These are phyloP conservation scores for Mactra quadrangularis DNA, from an alignment of 1,140 invertebrate genomes.

Conservation along the genomic window DNA sequence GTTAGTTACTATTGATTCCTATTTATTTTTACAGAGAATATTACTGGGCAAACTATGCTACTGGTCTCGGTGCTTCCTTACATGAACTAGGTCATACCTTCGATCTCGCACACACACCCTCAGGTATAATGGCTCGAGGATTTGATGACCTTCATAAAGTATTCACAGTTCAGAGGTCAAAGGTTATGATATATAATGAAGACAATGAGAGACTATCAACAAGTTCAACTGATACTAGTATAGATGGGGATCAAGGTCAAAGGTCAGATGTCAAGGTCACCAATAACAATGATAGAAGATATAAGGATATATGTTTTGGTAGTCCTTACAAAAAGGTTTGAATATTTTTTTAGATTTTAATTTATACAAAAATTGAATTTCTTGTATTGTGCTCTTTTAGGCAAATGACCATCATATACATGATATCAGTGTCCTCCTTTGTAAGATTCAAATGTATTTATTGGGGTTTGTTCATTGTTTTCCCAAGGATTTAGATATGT, in stretches of 20 bases:
- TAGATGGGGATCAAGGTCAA: slow-evolving; percentile 26
- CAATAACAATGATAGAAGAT: slow-evolving; percentile 39
- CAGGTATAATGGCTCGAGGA: slow-evolving; percentile 97
- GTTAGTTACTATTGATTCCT: no score
- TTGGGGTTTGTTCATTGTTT: no score
- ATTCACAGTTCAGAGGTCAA: slow-evolving; percentile 86
- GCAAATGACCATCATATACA: no score
- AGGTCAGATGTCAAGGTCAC: slow-evolving; percentile 57
- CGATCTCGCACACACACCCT: slow-evolving; percentile 94
- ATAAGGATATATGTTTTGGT: slow-evolving; percentile 75
- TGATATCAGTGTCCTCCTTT: no score
- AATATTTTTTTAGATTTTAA: no score
- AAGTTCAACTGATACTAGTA: slow-evolving; percentile 51
- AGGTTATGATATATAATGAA: slow-evolving; percentile 42
- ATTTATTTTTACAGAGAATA: slow-evolving; percentile 77
- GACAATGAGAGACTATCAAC: slow-evolving; percentile 58
- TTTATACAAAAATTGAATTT: no score
- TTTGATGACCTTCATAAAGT: slow-evolving; percentile 93
- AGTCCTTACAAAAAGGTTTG: slow-evolving; percentile 78
- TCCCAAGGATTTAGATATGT: no score
- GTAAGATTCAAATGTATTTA: no score
- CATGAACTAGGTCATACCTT: slow-evolving; percentile 98
- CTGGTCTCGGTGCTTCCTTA: slow-evolving; percentile 95
- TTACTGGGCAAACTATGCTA: slow-evolving; percentile 93
- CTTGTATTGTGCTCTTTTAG: no score